phyloP scores from a whole-genome alignment of 1,140 invertebrate genomes.

The Frieseomelitta varia region DNA sequence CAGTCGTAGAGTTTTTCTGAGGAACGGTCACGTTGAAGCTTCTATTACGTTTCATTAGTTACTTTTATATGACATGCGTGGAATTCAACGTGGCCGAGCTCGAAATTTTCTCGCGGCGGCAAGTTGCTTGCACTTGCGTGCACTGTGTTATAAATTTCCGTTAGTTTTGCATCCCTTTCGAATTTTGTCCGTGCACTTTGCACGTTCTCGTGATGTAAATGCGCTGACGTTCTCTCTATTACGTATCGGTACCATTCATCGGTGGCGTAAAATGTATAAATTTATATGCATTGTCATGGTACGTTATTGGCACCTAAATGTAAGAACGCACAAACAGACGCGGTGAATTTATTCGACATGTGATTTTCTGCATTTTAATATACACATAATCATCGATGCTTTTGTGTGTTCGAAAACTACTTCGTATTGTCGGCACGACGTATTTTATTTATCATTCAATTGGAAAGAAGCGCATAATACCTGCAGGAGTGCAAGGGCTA shows the following conservation, averaged over 20 bases:
- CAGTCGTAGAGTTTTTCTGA: constrained; percentile 36
- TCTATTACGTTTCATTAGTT: constrained; percentile 30
- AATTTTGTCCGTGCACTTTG: neutral
- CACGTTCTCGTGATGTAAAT: neutral
- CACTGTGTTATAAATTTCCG: neutral
- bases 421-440: neutral
- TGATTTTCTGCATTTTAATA: constrained; percentile 3
- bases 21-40: constrained; percentile 32
- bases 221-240: neutral
- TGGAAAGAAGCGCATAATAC: neutral
- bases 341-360: neutral
- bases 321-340: too few relatives aligned
- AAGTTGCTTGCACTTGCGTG: neutral
- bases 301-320: too few relatives aligned
- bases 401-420: neutral
- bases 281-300: too few relatives aligned
- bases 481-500: constrained; percentile 41
- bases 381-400: neutral
- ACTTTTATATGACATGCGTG: constrained; percentile 6
- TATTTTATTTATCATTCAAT: neutral
- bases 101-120: neutral
- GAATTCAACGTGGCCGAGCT: constrained; percentile 27
- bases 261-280: too few relatives aligned
- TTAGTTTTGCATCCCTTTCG: neutral
- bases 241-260: too few relatives aligned